Conservation (phyloP, 2,888 invertebrate genomes). For the Tridacna gigas region DNA sequence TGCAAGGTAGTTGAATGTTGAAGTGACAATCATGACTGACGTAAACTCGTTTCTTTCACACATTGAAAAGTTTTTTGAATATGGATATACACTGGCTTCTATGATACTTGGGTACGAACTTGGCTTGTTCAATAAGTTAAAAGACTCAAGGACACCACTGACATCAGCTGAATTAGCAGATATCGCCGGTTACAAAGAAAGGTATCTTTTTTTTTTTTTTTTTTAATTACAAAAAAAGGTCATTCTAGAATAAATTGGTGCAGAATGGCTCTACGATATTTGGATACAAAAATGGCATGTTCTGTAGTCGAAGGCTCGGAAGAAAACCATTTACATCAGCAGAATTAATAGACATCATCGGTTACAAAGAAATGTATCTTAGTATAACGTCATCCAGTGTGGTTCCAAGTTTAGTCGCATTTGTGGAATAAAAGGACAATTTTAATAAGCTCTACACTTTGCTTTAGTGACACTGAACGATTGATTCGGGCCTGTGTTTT, state of each 20-base stretch:
- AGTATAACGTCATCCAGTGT: too few species aligned
- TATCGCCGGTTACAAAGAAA: not conserved
- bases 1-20: too few species aligned
- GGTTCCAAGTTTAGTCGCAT: too few species aligned
- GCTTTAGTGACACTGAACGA: too few species aligned
- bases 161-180: not conserved
- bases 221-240: too few species aligned
- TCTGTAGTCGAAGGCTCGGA: not conserved
- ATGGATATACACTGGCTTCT: slow-evolving; percentile 6
- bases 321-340: not conserved
- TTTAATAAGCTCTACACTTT: too few species aligned
- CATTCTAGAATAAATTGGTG: too few species aligned
- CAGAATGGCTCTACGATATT: not conserved
- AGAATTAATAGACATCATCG: not conserved
- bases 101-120: slow-evolving; percentile 11
- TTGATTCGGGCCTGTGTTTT: too few species aligned
- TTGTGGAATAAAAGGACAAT: not conserved
- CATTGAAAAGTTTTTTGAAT: not conserved
- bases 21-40: too few species aligned
- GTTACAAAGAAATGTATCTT: too few species aligned
- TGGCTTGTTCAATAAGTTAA: not conserved
- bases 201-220: not conserved
- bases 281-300: not conserved
- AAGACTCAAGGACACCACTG: not conserved
- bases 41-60: too few species aligned